phyloP scores from a whole-genome alignment of 2,888 invertebrate genomes.

The Nephrotoma appendiculata region DNA sequence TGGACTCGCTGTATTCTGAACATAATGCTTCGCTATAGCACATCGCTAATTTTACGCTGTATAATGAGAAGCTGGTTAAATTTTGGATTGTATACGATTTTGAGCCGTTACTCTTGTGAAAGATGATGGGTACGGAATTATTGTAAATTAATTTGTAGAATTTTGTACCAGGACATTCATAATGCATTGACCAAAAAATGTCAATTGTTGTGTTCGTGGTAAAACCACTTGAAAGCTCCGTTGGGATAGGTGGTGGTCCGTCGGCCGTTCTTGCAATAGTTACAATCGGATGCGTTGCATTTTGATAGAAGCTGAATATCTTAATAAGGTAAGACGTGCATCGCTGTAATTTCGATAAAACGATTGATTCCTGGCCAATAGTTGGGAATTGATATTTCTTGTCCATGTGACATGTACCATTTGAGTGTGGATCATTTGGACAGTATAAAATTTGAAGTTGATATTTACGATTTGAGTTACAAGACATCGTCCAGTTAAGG shows the following conservation, averaged over 20 bases:
- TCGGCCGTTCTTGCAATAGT: background rate
- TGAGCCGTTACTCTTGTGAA: background rate
- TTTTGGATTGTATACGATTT: background rate
- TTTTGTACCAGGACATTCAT: background rate
- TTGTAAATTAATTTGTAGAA: background rate
- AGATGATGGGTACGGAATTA: background rate
- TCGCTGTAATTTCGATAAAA: background rate
- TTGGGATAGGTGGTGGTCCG: background rate
- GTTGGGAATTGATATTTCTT: background rate
- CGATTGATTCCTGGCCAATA: background rate
- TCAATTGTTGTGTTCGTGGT: background rate
- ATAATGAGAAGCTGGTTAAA: background rate
- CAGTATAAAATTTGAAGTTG: background rate
- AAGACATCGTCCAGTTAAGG: background rate
- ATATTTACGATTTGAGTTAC: background rate
- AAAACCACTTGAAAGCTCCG: background rate
- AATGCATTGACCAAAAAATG: background rate
- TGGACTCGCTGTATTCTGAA: background rate
- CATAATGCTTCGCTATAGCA: background rate
- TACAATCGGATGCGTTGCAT: background rate
- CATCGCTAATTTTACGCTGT: background rate
- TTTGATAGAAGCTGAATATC: background rate
- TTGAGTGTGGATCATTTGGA: background rate
- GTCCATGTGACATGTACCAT: background rate
- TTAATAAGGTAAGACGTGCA: background rate